Percentiles rank a stretch among this genome's conserved stretches.
These are phyloP conservation scores for Phoxinus dragarum DNA, from an alignment of 2,797 vertebrate species.

Conservation along the genomic window DNA sequence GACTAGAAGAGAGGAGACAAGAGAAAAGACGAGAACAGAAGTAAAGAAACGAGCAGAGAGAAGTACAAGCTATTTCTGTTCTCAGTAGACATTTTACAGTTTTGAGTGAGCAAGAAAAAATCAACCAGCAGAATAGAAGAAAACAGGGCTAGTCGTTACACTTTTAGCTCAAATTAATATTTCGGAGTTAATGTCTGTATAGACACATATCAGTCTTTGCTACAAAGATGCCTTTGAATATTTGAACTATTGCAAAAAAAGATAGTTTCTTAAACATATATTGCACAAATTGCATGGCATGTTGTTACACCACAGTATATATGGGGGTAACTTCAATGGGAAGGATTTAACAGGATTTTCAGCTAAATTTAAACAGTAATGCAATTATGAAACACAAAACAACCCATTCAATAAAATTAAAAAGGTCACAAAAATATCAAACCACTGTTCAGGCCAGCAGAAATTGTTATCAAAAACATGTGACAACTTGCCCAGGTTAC, in stretches of 20 bases:
- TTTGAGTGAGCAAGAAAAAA: background rate
- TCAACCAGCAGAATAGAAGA: background rate
- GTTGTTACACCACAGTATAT: background rate
- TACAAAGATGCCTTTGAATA: background rate
- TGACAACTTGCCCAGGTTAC: background rate
- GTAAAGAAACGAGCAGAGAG: fast-evolving
- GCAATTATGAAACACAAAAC: conserved; percentile 3
- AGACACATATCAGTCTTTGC: background rate
- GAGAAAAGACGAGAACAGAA: background rate
- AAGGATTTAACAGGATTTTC: background rate
- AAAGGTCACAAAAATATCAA: background rate
- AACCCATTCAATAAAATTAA: background rate
- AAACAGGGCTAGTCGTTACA: background rate
- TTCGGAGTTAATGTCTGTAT: background rate
- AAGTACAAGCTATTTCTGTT: background rate
- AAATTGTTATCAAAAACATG: background rate
- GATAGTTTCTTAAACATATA: background rate
- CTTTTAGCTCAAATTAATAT: background rate
- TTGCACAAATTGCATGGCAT: background rate
- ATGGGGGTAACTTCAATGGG: background rate
- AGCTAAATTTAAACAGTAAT: background rate
- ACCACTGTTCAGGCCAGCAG: background rate
- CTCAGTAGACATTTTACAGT: background rate
- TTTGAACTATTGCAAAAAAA: background rate
- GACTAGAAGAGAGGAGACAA: background rate